Conservation (phyloP, 1,140 invertebrate genomes). For the Anoplophora glabripennis region DNA sequence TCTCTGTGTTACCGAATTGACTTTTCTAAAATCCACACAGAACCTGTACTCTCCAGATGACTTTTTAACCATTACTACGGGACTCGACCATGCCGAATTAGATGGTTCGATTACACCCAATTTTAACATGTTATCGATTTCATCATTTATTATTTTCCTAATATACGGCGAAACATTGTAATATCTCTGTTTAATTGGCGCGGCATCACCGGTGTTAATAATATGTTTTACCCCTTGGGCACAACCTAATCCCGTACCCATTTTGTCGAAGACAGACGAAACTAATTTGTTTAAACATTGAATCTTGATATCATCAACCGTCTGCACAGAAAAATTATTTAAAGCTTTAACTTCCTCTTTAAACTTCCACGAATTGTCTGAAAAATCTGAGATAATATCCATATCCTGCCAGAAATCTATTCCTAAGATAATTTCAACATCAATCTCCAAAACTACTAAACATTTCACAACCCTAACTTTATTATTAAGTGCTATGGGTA, state of each 20-base stretch:
- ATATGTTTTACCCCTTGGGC: not conserved
- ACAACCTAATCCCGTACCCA: constrained; percentile 3
- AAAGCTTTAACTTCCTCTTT: not conserved
- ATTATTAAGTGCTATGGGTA: not conserved
- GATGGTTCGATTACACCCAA: constrained; percentile 18
- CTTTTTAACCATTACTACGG: too few species aligned
- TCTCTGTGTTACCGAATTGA: too few species aligned
- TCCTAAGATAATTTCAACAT: not conserved
- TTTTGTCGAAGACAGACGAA: not conserved
- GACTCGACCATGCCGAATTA: too few species aligned
- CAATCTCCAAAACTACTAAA: not conserved
- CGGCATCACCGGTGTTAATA: not conserved
- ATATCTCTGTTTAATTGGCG: not conserved
- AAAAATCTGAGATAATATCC: not conserved
- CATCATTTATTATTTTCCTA: not conserved
- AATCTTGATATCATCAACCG: not conserved
- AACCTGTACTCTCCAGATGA: too few species aligned
- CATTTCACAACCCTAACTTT: not conserved
- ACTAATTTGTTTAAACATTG: not conserved
- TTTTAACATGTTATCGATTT: constrained; percentile 5
- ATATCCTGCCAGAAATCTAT: not conserved
- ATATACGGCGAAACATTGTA: not conserved
- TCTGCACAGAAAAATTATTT: too few species aligned
- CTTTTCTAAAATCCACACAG: too few species aligned
- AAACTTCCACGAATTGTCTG: not conserved